Conservation (phyloP, 2,797 vertebrate species). For the Anableps anableps region DNA sequence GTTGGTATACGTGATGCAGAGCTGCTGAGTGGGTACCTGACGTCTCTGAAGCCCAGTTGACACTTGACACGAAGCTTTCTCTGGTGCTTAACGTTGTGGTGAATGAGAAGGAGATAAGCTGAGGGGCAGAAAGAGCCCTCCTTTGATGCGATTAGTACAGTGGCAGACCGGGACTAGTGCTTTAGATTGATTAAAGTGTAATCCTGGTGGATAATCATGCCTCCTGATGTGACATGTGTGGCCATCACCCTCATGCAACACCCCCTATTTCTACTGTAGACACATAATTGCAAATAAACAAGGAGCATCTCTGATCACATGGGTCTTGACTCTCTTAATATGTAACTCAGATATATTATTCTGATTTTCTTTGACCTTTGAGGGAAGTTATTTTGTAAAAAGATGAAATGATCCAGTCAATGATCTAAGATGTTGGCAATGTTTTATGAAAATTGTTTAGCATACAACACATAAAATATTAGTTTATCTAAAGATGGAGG, state of each 20-base stretch:
- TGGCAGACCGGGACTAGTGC: constrained; percentile 71
- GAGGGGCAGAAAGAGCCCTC: constrained; percentile 71
- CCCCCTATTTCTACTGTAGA: constrained; percentile 14
- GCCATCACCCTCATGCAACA: constrained; percentile 37
- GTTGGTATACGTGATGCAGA: constrained; percentile 29
- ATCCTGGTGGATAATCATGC: constrained; percentile 77
- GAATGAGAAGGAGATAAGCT: constrained; percentile 67
- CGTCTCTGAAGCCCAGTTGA: constrained; percentile 38
- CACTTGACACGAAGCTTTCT: constrained; percentile 68
- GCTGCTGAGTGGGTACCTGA: constrained; percentile 15
- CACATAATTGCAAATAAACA: constrained; percentile 45
- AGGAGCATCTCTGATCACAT: constrained; percentile 10
- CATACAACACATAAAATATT: neutral
- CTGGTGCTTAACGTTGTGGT: constrained; percentile 61
- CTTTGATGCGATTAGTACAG: constrained; percentile 75
- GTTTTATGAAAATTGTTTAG: neutral
- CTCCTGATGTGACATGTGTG: constrained; percentile 71
- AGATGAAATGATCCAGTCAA: neutral
- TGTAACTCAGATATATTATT: constrained; percentile 7
- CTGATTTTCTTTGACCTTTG: constrained; percentile 14
- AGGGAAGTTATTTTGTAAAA: neutral
- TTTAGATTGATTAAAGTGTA: constrained; percentile 81
- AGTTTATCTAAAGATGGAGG: neutral
- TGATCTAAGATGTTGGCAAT: neutral
- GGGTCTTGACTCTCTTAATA: neutral